Conservation (phyloP, 2,113 vertebrate genomes). For the Pionites leucogaster region DNA sequence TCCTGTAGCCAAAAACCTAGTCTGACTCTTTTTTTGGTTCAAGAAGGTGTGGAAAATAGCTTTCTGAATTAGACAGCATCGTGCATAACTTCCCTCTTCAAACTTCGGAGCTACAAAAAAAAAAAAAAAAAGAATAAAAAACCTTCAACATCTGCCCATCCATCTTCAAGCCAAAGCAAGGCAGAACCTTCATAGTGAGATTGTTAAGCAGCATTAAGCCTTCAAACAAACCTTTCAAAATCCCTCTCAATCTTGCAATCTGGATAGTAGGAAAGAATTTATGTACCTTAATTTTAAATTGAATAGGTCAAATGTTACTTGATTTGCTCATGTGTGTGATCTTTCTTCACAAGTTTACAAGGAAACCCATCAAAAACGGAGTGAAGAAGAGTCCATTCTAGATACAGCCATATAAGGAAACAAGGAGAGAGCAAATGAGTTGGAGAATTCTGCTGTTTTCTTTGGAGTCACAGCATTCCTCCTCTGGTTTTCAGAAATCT, state of each 20-base stretch:
- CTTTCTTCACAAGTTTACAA: neutral
- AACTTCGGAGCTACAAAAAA: too few species aligned
- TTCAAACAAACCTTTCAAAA: too few species aligned
- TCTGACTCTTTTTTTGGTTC: too few species aligned
- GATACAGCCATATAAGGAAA: neutral
- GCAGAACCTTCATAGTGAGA: too few species aligned
- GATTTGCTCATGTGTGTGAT: fast-evolving
- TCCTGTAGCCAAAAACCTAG: too few species aligned
- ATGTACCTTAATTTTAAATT: neutral
- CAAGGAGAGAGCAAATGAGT: neutral
- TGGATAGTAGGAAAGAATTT: neutral
- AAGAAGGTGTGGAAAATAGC: too few species aligned
- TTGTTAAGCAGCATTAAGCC: too few species aligned
- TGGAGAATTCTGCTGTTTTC: neutral
- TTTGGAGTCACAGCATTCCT: neutral
- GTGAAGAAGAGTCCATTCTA: neutral
- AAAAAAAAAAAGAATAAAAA: too few species aligned
- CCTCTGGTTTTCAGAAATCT: neutral
- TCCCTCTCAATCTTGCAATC: neutral
- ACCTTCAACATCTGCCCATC: too few species aligned
- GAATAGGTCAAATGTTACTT: neutral
- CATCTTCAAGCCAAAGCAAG: too few species aligned
- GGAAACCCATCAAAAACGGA: neutral
- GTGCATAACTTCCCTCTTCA: too few species aligned
- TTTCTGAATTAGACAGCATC: too few species aligned